Evolutionary conservation across 2,888 invertebrate species (phyloP).

Genomic region (Aspidiotus rigidus): DNA sequence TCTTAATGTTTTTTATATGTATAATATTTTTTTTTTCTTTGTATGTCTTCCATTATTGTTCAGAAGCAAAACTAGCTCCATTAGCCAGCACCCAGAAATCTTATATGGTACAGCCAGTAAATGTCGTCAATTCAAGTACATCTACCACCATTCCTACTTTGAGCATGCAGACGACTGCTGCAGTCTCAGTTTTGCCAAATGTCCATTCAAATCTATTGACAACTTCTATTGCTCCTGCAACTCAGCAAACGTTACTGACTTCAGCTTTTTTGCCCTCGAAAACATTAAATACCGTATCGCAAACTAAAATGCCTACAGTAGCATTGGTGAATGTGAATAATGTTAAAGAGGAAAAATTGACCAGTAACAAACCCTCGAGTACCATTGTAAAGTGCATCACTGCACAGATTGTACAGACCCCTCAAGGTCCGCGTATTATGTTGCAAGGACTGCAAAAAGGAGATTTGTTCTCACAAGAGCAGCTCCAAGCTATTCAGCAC

Average conservation of each 20-base stretch:
- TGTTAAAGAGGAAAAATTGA: slow-evolving; percentile 42
- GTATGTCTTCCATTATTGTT: not conserved
- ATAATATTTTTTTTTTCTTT: slow-evolving; percentile 3
- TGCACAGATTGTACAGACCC: slow-evolving; percentile 70
- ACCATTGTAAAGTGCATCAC: slow-evolving; percentile 80
- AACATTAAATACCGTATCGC: too few species aligned
- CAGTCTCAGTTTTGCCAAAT: slow-evolving; percentile 11
- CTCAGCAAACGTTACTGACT: not conserved
- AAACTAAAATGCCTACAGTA: too few species aligned
- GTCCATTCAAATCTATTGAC: not conserved
- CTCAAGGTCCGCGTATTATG: slow-evolving; percentile 75
- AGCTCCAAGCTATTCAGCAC: slow-evolving; percentile 71
- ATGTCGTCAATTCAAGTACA: slow-evolving; percentile 10
- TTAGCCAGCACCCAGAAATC: too few species aligned
- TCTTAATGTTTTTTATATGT: not conserved
- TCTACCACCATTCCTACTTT: not conserved
- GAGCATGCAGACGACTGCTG: slow-evolving; percentile 20
- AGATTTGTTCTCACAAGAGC: slow-evolving; percentile 70
- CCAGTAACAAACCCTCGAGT: slow-evolving; percentile 72
- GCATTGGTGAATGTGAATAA: too few species aligned
- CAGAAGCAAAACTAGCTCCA: too few species aligned
- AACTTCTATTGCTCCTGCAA: not conserved
- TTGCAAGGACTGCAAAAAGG: slow-evolving; percentile 69
- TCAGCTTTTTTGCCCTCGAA: too few species aligned
- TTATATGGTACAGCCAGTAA: slow-evolving; percentile 16